Base-by-base conservation (phyloP, 1,140 invertebrate genomes). In the Lysiphlebus fabarum region DNA sequence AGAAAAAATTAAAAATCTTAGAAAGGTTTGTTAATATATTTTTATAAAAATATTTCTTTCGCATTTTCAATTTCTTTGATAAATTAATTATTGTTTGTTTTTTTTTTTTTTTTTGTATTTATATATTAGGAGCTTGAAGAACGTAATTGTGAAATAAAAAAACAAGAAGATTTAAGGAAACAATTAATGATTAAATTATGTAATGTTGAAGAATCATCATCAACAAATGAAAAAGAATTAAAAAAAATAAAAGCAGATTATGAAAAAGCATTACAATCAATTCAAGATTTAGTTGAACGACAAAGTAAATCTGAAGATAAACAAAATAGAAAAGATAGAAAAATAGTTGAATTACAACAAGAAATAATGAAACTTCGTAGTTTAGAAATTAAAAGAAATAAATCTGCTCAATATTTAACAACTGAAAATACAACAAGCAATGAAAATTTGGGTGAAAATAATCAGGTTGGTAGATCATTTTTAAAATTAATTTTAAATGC, bases 271-370 rank as follows among this genome's bases (percentile, higher is more conserved):
- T 64, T 77, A 10, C 71, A 70, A 51, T 70, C 71, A 26, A 78
- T 81, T 43, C 76, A 79, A 61, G 72, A 73, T 6, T 72, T 80
- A n/a, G 68, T 80, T 62, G 64, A 70, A 17, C 67, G 73, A 0
- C 69, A 77, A 34, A 58, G 72, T 7, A 64, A 70, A 5, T 53
- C 75, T 11, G 70, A 72, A 33, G 60, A 61, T 8, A 71, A 69
- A 42, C 53, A 70, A 4, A 59, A 68, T 4, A 74, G 71, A 37
- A 79, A 78, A 47, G 77, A 82, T 43, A 60, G 65, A 38, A 68
- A 61, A 40, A 70, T 73, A 9, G 48, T 51, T 33, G 69, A 75
- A 12, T 14, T 77, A 8, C 66, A 71, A 33, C 55, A 59, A 0
- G 72, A 82, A 58, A 53, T 81, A 33, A 72, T 66, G 9, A 76